Conservation (phyloP, 2,888 invertebrate species). For the Sceliomorpha sp. region DNA sequence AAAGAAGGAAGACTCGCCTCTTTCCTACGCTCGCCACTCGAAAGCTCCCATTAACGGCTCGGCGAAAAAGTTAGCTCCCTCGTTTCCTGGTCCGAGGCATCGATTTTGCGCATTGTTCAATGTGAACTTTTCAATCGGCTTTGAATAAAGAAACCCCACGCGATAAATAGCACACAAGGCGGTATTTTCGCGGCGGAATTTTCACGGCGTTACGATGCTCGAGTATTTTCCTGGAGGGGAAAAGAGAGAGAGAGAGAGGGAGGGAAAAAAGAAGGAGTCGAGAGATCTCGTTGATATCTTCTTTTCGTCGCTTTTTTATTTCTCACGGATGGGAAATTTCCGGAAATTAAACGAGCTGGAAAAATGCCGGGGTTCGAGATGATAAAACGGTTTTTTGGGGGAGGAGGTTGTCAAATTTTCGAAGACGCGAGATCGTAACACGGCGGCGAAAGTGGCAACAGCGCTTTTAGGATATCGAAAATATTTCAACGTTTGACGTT, state of each 20-base stretch:
- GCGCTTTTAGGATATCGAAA: too few species aligned
- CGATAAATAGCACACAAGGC: conserved; percentile 32
- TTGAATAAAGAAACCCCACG: conserved; percentile 29
- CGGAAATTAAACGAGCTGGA: too few species aligned
- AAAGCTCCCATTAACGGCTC: conserved; percentile 45
- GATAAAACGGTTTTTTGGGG: too few species aligned
- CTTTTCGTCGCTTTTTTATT: too few species aligned
- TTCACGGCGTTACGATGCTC: background rate
- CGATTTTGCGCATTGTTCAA: conserved; percentile 35
- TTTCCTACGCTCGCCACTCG: conserved; percentile 19
- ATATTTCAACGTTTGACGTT: conserved; percentile 23
- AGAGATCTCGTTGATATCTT: too few species aligned
- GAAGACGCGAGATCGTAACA: too few species aligned
- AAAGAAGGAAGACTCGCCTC: too few species aligned
- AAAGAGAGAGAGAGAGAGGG: conserved; percentile 6
- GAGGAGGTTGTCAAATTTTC: too few species aligned
- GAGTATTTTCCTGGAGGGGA: conserved; percentile 1
- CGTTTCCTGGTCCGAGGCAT: conserved; percentile 31
- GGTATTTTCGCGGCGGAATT: background rate
- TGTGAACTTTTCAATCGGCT: conserved; percentile 50
- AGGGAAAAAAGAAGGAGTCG: too few species aligned
- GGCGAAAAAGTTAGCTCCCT: conserved; percentile 43
- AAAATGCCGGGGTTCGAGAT: too few species aligned
- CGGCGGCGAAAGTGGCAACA: too few species aligned
- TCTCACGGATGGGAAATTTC: too few species aligned